Base-by-base conservation (phyloP, 1,140 invertebrate genomes). In the Yoshiicerus persimilis region DNA sequence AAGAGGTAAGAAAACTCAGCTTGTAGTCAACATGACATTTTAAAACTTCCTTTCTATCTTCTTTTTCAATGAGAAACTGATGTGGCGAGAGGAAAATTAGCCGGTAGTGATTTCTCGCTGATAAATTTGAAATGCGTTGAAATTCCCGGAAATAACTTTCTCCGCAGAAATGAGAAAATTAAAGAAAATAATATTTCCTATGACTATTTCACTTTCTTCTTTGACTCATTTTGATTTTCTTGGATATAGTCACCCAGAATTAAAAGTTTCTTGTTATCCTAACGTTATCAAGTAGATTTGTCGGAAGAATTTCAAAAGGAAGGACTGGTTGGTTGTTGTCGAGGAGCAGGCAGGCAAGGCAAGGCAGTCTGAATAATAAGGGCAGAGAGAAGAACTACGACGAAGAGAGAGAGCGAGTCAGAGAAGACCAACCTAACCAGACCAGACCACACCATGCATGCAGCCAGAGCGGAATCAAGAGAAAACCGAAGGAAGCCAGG, bases 341-440 rank as follows among this genome's bases (percentile, higher is more conserved):
- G 75, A 80, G 75, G 75, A 80, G 75, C 75, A 80, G 75, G 75
- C 75, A 80, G 75, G 75, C 75, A 80, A 80, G 75, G 75, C 75
- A 36, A 80, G 75, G 34, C 75, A 80, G 32, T 80, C 75, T 34
- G 75, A 80, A 36, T 34, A 80, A 80, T 80, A 80, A 80, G 83
- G 83, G 30, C 83, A 47, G 47, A 56, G 83, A 56, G 83, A 62
- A 32, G 39, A 38, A 84, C 36, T 84, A 84, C 34, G 32, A 84
- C 34, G 30, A 36, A 34, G 30, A 36, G 80, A 84, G 47, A 56
- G 80, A 84, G 27, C 39, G 47, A 85, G 41, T 32, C 39, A 85
- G 39, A 85, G 23, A 30, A 77, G 11, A 77, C 32, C 34, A 85
- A 85, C 39, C 32, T 34, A 20, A 77, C 70, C 75, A 85, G 39